Percentiles rank a stretch among this genome's conserved stretches.
Conservation (phyloP, 1,140 invertebrate species). For the Microplitis mediator region DNA sequence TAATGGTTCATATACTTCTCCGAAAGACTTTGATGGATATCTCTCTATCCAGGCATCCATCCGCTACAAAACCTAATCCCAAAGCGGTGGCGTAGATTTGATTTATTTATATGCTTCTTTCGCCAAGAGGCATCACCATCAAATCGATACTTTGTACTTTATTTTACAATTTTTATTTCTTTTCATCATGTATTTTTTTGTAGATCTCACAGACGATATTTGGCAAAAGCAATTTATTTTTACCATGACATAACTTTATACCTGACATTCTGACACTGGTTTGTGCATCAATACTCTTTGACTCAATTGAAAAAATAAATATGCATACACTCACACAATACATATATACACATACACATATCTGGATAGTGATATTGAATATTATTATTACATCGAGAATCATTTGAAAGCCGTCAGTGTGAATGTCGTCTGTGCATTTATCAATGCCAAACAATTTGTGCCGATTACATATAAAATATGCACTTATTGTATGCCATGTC, state of each 20-base stretch:
- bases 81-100: conserved; percentile 11
- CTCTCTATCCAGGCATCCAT: conserved; percentile 25
- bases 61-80: conserved; percentile 26
- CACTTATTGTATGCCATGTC: conserved; percentile 15
- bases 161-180: background rate
- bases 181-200: background rate
- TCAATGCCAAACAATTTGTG: conserved; percentile 9
- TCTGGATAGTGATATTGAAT: background rate
- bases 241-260: background rate
- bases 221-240: background rate
- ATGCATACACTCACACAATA: no score
- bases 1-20: conserved; percentile 31
- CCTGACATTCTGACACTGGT: background rate
- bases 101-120: conserved; percentile 19
- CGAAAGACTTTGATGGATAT: conserved; percentile 30
- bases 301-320: no score
- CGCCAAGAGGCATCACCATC: conserved; percentile 2
- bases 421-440: conserved; percentile 1
- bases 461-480: background rate
- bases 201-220: background rate
- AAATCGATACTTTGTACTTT: conserved; percentile 18
- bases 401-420: background rate
- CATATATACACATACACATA: no score
- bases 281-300: no score
- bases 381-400: background rate